Base-by-base conservation (phyloP, 1,140 invertebrate genomes). In the Tetramorium simillimum region DNA sequence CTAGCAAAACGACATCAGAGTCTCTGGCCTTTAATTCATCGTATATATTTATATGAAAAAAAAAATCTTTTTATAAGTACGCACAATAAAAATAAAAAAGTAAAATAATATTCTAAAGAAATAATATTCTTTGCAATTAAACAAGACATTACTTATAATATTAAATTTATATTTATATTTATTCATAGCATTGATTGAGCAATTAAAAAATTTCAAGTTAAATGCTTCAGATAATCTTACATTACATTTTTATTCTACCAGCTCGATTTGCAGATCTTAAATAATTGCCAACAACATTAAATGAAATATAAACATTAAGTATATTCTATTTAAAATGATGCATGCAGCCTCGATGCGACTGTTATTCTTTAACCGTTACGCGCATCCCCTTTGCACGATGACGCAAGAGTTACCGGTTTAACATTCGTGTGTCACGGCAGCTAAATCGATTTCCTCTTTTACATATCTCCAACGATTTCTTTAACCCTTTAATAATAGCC, bases 371-470 rank as follows among this genome's bases (percentile, higher is more conserved):
- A 53, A 60, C 80, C 40, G 69, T 84, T 60, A n/a, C 12, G 21
- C 21, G 3, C 40, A 84, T 84, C 69, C 53, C 78, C 80, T 60
- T 84, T 62, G 69, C 40, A 72, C 0, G 58, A 62, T 28, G 40
- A 73, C 24, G 43, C 40, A 16, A 46, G 14, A 69, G 12, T 73
- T 84, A 84, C 80, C 80, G 80, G 80, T 84, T 84, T 73, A 60
- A 9, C 46, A 28, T 46, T 75, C 28, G 24, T 46, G 3, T 77
- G 53, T 62, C 53, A 65, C 62, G 18, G 9, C 69, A 84, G 69
- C 80, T 84, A 84, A 84, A 84, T 84, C 80, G 80, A 84, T 84
- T 49, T 62, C n/a, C 69, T 60, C 16, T 72, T 84, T 63, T 84
- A 60, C 53, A 75, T 75, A 84, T 84, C 80, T 84, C 56, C 69